phyloP scores from a whole-genome alignment of 2,888 invertebrate species.

The Rotaria sp. region DNA sequence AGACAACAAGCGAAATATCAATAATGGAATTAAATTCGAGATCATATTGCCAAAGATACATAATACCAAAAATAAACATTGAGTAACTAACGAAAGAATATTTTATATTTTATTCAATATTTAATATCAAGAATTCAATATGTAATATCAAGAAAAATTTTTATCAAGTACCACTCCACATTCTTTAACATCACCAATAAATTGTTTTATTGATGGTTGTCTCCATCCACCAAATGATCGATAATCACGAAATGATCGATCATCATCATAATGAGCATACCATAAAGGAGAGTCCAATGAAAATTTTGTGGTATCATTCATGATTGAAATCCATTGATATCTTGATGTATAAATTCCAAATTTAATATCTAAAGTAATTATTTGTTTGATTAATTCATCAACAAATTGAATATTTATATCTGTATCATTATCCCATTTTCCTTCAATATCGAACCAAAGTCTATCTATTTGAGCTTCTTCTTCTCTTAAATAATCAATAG shows the following conservation, averaged over 20 bases:
- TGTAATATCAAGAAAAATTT: background rate
- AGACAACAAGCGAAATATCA: background rate
- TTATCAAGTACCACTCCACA: background rate
- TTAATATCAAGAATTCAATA: background rate
- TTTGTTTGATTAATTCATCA: background rate
- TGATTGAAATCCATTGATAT: background rate
- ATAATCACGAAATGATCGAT: background rate
- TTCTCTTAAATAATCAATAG: background rate
- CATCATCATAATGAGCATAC: background rate
- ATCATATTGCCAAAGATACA: background rate
- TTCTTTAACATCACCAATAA: background rate
- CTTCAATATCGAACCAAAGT: background rate
- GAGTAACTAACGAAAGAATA: background rate
- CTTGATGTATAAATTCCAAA: background rate
- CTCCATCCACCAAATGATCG: background rate
- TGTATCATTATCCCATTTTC: background rate
- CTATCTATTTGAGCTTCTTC: background rate
- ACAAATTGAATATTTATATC: background rate
- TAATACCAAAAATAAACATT: background rate
- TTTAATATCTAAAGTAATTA: background rate
- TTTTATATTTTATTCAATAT: background rate
- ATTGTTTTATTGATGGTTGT: background rate
- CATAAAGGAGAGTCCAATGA: background rate
- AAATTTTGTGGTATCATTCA: background rate
- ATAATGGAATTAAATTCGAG: background rate